Conservation (phyloP, 1,140 invertebrate species). For the Diuraphis noxia region DNA sequence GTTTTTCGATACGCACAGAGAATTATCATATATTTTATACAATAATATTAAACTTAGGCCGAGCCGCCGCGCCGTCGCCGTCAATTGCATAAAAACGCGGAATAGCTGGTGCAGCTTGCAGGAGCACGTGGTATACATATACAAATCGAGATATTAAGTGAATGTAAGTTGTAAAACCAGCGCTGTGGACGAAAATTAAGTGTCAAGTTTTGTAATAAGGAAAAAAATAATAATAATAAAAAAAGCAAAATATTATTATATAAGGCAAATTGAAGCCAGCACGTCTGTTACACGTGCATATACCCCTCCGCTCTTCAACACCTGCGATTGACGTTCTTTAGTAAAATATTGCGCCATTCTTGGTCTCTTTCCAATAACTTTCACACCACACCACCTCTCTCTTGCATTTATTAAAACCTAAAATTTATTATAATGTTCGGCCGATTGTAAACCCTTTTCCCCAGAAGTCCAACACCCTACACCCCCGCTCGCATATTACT, state of each 20-base stretch:
- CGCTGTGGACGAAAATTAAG: not conserved
- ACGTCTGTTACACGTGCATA: conserved; percentile 42
- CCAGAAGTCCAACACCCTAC: not conserved
- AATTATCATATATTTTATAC: not conserved
- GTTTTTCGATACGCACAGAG: too few relatives aligned
- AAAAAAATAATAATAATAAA: conserved; percentile 38
- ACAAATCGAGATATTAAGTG: not conserved
- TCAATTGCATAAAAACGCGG: conserved; percentile 18
- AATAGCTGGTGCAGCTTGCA: not conserved
- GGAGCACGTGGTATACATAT: not conserved
- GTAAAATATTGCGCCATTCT: conserved; percentile 52
- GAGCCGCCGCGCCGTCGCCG: not conserved
- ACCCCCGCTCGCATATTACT: not conserved
- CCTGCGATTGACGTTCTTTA: conserved; percentile 54
- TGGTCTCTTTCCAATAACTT: conserved; percentile 53
- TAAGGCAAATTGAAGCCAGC: conserved; percentile 51
- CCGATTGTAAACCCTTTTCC: conserved; percentile 53
- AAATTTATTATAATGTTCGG: conserved; percentile 54
- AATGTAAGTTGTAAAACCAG: not conserved
- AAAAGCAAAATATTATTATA: conserved; percentile 45
- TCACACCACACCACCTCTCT: conserved; percentile 41
- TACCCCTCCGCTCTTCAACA: conserved; percentile 24
- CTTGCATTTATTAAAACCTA: conserved; percentile 49
- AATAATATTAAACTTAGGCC: not conserved
- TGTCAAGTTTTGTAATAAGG: conserved; percentile 45